phyloP scores from a whole-genome alignment of 1,140 invertebrate genomes.

The Homarus americanus region DNA sequence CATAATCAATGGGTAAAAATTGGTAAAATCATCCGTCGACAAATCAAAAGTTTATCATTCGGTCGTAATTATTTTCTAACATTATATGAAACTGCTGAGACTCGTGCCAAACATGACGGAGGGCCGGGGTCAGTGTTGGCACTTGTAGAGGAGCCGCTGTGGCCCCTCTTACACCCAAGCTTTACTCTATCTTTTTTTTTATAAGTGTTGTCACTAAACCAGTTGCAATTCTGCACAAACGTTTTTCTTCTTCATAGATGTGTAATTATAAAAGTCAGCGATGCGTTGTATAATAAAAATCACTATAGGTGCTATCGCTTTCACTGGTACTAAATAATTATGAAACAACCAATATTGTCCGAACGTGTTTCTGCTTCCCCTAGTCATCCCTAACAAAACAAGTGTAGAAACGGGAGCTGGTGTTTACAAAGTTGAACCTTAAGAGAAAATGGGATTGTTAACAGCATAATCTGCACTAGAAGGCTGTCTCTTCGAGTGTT shows the following conservation, averaged over 20 bases:
- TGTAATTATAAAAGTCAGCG: not conserved
- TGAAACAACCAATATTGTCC: not conserved
- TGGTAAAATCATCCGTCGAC: too few species aligned
- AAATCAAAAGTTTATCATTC: too few species aligned
- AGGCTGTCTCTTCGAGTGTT: slow-evolving; percentile 17
- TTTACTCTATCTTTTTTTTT: not conserved
- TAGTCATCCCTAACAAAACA: not conserved
- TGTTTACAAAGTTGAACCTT: not conserved
- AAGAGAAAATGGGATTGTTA: not conserved
- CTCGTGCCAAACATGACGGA: too few species aligned
- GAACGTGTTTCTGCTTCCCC: not conserved
- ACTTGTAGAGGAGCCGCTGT: too few species aligned
- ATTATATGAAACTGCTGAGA: too few species aligned
- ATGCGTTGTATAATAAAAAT: not conserved
- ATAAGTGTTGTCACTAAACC: not conserved
- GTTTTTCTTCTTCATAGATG: not conserved
- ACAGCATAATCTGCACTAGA: not conserved
- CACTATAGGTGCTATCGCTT: not conserved
- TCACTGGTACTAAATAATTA: slow-evolving; percentile 10
- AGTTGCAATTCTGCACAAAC: not conserved
- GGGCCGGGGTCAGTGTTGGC: too few species aligned
- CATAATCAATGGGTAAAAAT: too few species aligned
- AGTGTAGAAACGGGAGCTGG: slow-evolving; percentile 5
- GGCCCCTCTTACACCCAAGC: not conserved
- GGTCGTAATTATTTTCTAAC: too few species aligned